Percentiles rank a stretch among this genome's conserved stretches.
Conservation (phyloP, 37 sponge, comb jelly and placozoan genomes). For the Halisarca cf. caerulea region DNA sequence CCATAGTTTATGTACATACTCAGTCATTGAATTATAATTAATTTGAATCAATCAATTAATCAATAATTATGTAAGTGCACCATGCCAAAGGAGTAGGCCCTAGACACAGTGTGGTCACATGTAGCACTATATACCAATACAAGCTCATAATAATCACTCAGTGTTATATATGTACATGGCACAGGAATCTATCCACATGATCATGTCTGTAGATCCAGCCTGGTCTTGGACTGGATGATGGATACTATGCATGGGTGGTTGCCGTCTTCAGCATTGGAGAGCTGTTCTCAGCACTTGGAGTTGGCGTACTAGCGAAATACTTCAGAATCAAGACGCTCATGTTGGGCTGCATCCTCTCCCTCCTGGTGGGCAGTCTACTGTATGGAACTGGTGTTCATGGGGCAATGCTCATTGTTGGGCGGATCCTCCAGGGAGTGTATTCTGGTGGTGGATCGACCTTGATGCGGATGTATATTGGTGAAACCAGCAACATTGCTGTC, state of each 20-base stretch:
- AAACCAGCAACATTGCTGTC: slow-evolving; percentile 14
- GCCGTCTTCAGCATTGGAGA: slow-evolving; percentile 40
- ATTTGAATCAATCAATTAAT: no score
- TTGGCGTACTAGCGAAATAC: neutral
- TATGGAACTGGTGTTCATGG: slow-evolving; percentile 28
- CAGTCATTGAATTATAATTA: no score
- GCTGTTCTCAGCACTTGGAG: slow-evolving; percentile 21
- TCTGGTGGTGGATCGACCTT: slow-evolving; percentile 9
- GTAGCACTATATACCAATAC: no score
- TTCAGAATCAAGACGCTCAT: slow-evolving; percentile 28
- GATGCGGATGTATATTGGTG: neutral
- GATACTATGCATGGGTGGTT: slow-evolving; percentile 36
- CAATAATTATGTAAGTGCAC: no score
- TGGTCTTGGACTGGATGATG: slow-evolving; percentile 49
- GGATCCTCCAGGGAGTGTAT: slow-evolving; percentile 30
- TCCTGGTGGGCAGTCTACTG: slow-evolving; percentile 23
- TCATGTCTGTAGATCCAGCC: slow-evolving; percentile 19
- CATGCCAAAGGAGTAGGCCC: no score
- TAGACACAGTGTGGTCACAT: no score
- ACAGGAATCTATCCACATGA: neutral
- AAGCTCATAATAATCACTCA: no score
- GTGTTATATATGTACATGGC: no score
- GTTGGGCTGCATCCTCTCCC: neutral
- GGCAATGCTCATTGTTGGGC: slow-evolving; percentile 51
- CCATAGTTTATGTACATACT: no score